Evolutionary conservation across 1,140 invertebrate genomes (phyloP), one percentile per base, ranked within the genome.

Genomic region (Drosophila littoralis): DNA sequence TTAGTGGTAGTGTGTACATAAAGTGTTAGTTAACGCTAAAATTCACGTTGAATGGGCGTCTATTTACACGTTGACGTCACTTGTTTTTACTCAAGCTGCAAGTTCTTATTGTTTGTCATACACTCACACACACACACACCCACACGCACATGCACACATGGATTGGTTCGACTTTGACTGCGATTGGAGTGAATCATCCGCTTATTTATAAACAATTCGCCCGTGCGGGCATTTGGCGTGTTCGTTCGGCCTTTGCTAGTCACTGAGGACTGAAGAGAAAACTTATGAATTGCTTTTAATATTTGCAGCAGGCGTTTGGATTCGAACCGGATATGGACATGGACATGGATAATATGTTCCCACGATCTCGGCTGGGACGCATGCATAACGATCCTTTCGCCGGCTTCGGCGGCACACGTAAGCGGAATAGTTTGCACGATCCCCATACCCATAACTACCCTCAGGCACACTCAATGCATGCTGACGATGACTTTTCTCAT

Each of bases 351-450:
- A 86, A 88, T 67, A 91, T 91, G 86, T 91, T 91, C 46, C 75
- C 86, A 32, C 90, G 91, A 40, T 83, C 82, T 7, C 90, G 86
- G 7, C 54, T 92, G 43, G 82, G 93, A 33, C 92, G 94, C 58
- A 92, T 93, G 64, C 93, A 93, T 48, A 92, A 93, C 45, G 93
- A 93, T 73, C 93, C 93, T 71, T 91, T 91, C 45, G 93, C 92
- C 63, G 74, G 81, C 48, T 94, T 94, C 92, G 93, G 93, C 35
- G 93, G 93, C 61, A 79, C 89, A 89, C 92, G 94, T 83, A 94
- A 94, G 92, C 92, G 93, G 59, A 91, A 93, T 54, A 93, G 93
- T 84, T 89, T 88, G 60, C 93, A 93, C 43, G 70, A 92, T 90
- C 69, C 79, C 63, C 66, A 66, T 64, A 54, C 50, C 54, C 55